phyloP scores from a whole-genome alignment of 1,140 invertebrate species.

The Drosophila simulans region DNA sequence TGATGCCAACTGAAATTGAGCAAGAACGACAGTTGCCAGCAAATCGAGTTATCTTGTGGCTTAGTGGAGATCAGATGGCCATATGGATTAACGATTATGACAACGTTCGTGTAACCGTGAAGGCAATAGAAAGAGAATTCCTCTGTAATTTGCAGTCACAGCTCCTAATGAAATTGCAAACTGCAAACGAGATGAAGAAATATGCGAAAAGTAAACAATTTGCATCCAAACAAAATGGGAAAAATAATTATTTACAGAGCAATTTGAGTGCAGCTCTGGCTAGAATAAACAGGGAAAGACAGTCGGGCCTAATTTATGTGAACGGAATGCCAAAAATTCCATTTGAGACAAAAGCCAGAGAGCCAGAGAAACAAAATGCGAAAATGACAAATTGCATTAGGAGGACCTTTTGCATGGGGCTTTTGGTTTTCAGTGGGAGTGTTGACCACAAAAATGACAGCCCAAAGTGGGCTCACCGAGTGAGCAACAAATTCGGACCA shows the following conservation, averaged over 20 bases:
- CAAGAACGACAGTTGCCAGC: slow-evolving; percentile 19
- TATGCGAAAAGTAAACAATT: slow-evolving; percentile 58
- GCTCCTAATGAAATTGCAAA: slow-evolving; percentile 28
- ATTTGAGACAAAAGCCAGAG: slow-evolving; percentile 58
- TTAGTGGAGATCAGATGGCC: slow-evolving; percentile 28
- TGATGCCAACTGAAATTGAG: slow-evolving; percentile 33
- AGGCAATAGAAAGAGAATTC: background rate
- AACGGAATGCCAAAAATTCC: slow-evolving; percentile 75
- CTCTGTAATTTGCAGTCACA: slow-evolving; percentile 27
- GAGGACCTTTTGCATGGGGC: slow-evolving; percentile 3
- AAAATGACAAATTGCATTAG: slow-evolving; percentile 82
- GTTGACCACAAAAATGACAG: slow-evolving; percentile 70
- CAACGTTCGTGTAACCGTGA: background rate
- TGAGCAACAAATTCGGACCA: slow-evolving; percentile 59
- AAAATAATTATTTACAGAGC: slow-evolving; percentile 58
- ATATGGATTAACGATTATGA: slow-evolving; percentile 36
- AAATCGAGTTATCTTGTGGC: slow-evolving; percentile 31
- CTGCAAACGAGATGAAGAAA: slow-evolving; percentile 9
- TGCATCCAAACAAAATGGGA: slow-evolving; percentile 55
- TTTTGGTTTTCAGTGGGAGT: slow-evolving; percentile 13
- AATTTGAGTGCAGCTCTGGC: slow-evolving; percentile 51
- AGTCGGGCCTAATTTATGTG: slow-evolving; percentile 65
- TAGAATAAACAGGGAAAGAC: slow-evolving; percentile 21
- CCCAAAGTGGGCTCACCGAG: slow-evolving; percentile 62
- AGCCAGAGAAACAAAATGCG: slow-evolving; percentile 54